phyloP scores from a whole-genome alignment of 2,888 invertebrate genomes.

The Euplexia lucipara region DNA sequence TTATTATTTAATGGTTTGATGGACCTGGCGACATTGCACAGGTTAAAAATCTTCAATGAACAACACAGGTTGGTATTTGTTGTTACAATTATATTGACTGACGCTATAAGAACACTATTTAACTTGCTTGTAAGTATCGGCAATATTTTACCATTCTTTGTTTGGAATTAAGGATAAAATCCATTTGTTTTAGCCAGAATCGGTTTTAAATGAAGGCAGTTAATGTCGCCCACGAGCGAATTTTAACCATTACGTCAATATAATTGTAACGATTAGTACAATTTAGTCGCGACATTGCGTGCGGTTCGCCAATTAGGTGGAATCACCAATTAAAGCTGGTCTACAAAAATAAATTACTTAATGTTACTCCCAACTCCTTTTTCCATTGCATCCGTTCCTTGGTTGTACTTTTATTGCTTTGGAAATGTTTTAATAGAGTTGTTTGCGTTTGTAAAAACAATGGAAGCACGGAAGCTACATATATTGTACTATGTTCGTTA shows the following conservation, averaged over 20 bases:
- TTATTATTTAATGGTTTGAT: slow-evolving; percentile 16
- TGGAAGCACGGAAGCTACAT: slow-evolving; percentile 31
- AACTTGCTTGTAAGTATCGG: slow-evolving; percentile 32
- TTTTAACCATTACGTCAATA: slow-evolving; percentile 78
- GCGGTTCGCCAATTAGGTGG: slow-evolving; percentile 77
- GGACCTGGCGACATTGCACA: not conserved
- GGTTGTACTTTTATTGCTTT: slow-evolving; percentile 41
- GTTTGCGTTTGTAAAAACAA: slow-evolving; percentile 18
- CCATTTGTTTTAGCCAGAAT: slow-evolving; percentile 72
- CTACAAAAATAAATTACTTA: slow-evolving; percentile 73
- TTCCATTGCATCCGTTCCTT: slow-evolving; percentile 45
- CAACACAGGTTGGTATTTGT: slow-evolving; percentile 7
- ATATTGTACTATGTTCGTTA: not conserved
- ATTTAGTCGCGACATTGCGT: slow-evolving; percentile 84
- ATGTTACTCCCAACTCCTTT: slow-evolving; percentile 52
- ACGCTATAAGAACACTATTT: slow-evolving; percentile 15
- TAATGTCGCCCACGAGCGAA: slow-evolving; percentile 82
- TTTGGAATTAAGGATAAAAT: slow-evolving; percentile 66
- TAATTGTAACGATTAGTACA: slow-evolving; percentile 81
- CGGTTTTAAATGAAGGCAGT: slow-evolving; percentile 80
- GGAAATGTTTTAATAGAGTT: slow-evolving; percentile 27
- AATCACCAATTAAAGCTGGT: slow-evolving; percentile 77
- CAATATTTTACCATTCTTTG: slow-evolving; percentile 52
- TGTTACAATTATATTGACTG: slow-evolving; percentile 9
- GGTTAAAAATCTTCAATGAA: not conserved